Evolutionary conservation across 2,888 invertebrate species (phyloP).

Genomic region (Celastrina argiolus): DNA sequence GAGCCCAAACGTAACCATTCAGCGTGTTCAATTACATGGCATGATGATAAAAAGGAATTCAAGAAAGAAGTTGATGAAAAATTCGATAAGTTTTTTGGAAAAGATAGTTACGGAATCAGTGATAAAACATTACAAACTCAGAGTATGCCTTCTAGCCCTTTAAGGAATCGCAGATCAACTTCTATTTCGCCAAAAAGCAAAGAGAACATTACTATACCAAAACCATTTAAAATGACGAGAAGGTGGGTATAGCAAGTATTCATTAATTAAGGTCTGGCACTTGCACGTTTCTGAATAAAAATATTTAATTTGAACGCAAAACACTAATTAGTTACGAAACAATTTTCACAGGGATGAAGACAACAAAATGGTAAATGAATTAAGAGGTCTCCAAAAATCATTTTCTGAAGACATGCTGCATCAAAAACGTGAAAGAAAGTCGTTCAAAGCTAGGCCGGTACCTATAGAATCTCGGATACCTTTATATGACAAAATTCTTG

Average conservation of each 20-base stretch:
- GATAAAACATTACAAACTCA: slow-evolving; percentile 64
- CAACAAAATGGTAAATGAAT: slow-evolving; percentile 75
- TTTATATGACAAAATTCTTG: slow-evolving; percentile 83
- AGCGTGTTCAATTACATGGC: slow-evolving; percentile 72
- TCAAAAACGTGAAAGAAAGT: slow-evolving; percentile 69
- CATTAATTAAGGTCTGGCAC: not conserved
- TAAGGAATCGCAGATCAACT: slow-evolving; percentile 53
- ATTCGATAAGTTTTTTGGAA: slow-evolving; percentile 61
- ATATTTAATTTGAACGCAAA: not conserved
- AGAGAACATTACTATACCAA: slow-evolving; percentile 78
- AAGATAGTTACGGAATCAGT: slow-evolving; percentile 41
- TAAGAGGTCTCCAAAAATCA: slow-evolving; percentile 62
- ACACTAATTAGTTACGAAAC: not conserved
- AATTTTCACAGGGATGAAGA: slow-evolving; percentile 79
- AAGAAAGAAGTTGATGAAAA: slow-evolving; percentile 60
- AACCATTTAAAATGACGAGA: slow-evolving; percentile 84
- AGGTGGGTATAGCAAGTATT: slow-evolving; percentile 59
- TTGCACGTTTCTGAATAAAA: not conserved
- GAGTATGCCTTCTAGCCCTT: slow-evolving; percentile 79
- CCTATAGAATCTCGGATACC: slow-evolving; percentile 85
- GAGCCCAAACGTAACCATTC: slow-evolving; percentile 63
- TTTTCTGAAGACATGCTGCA: slow-evolving; percentile 70
- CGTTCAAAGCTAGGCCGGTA: slow-evolving; percentile 79
- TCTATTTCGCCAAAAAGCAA: slow-evolving; percentile 46
- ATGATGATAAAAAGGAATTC: slow-evolving; percentile 54